These are phyloP conservation scores for Cryptus viduatorius DNA, from an alignment of 2,888 invertebrate species.

Conservation along the genomic window DNA sequence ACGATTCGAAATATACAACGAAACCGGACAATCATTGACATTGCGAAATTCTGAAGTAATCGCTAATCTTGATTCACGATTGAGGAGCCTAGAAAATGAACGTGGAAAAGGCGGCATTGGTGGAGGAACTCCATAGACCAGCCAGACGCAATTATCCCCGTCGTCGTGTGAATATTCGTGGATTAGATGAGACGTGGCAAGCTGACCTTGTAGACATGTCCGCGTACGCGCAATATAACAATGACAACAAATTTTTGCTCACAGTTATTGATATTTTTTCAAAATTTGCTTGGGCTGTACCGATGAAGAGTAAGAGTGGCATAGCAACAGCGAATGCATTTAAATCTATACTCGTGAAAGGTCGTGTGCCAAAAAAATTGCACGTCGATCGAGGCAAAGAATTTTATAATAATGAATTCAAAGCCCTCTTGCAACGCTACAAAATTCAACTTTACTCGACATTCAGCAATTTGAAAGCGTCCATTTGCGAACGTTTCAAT, in stretches of 20 bases:
- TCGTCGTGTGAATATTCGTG: conserved; percentile 63
- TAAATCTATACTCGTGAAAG: too few species aligned
- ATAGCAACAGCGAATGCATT: too few species aligned
- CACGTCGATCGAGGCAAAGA: too few species aligned
- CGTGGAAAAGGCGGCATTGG: conserved; percentile 26
- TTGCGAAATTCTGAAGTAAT: conserved; percentile 36
- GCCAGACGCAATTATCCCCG: conserved; percentile 46
- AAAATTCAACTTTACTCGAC: too few species aligned
- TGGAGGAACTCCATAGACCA: conserved; percentile 47
- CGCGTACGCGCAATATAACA: conserved; percentile 76
- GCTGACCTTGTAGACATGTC: conserved; percentile 81
- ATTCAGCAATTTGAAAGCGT: too few species aligned
- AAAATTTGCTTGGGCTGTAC: too few species aligned
- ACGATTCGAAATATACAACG: neutral
- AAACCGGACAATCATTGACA: conserved; percentile 25
- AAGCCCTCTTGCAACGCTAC: too few species aligned
- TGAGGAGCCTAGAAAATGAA: conserved; percentile 22
- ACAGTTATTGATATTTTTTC: too few species aligned
- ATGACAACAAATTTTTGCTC: conserved; percentile 76
- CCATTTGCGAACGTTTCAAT: too few species aligned
- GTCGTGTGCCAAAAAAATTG: too few species aligned
- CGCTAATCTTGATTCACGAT: neutral
- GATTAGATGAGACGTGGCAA: conserved; percentile 83
- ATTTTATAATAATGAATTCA: too few species aligned
- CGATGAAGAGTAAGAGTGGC: too few species aligned